A percentile compares a stretch with the other conserved stretches of the same genome.
Evolutionary conservation across 2,797 vertebrate species (phyloP).

Genomic region (Neoniphon sammara): DNA sequence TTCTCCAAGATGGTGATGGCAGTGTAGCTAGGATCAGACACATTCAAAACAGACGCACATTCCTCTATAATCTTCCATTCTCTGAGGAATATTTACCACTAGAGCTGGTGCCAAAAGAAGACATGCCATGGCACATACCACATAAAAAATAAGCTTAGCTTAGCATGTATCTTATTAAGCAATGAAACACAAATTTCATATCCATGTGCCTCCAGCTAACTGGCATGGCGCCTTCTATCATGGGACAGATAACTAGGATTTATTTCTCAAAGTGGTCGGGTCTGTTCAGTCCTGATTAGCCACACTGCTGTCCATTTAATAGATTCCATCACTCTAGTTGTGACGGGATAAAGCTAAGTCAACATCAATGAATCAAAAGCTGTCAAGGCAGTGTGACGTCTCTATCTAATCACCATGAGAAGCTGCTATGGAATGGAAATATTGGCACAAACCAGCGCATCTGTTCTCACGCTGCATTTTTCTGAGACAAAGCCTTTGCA

Average conservation of each 20-base stretch:
- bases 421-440: conserved; percentile 51
- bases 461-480: conserved; percentile 54
- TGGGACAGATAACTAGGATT: conserved; percentile 40
- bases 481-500: conserved; percentile 52
- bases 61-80: conserved; percentile 66
- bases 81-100: conserved; percentile 67
- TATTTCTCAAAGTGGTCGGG: conserved; percentile 52
- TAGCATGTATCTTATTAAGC: conserved; percentile 69
- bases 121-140: conserved; percentile 63
- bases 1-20: conserved; percentile 59
- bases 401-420: conserved; percentile 57
- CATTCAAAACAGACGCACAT: conserved; percentile 72
- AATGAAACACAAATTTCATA: conserved; percentile 58
- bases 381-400: conserved; percentile 64
- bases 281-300: conserved; percentile 57
- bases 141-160: conserved; percentile 61
- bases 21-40: conserved; percentile 59
- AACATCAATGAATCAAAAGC: conserved; percentile 68
- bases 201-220: conserved; percentile 60
- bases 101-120: conserved; percentile 65
- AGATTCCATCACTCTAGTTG: conserved; percentile 64
- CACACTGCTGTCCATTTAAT: conserved; percentile 62
- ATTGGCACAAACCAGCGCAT: conserved; percentile 51
- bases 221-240: conserved; percentile 7
- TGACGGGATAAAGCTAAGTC: conserved; percentile 67